phyloP scores from a whole-genome alignment of 2,797 vertebrate species.

The Clarias fuscus region DNA sequence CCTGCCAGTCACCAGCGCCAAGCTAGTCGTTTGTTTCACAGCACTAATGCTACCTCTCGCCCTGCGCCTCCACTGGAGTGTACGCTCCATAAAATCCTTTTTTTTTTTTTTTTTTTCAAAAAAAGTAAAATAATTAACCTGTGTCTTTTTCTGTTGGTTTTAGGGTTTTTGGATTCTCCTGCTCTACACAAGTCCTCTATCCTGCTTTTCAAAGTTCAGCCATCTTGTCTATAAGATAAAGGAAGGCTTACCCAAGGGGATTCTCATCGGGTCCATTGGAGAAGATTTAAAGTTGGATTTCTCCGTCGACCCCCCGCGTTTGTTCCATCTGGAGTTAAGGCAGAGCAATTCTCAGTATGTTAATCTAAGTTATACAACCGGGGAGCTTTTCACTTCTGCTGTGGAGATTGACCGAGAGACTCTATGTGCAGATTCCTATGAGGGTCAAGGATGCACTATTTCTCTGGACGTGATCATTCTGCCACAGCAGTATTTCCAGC shows the following conservation, averaged over 20 bases:
- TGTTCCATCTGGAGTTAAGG: conserved; percentile 87
- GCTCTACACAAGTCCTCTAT: conserved; percentile 84
- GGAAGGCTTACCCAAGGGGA: conserved; percentile 89
- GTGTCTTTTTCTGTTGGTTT: conserved; percentile 45
- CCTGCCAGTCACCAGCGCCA: neutral
- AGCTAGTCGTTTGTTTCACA: neutral
- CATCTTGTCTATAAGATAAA: conserved; percentile 95
- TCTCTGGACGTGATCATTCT: conserved; percentile 91
- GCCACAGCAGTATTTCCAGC: conserved; percentile 94
- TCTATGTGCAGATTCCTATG: conserved; percentile 79
- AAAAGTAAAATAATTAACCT: conserved; percentile 32
- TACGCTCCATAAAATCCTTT: neutral
- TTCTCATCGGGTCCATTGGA: conserved; percentile 89
- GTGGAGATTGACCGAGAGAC: conserved; percentile 90
- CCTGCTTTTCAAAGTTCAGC: conserved; percentile 90
- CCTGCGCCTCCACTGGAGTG: neutral
- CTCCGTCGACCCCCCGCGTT: conserved; percentile 75
- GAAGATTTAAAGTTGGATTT: conserved; percentile 84
- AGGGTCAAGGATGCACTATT: conserved; percentile 78
- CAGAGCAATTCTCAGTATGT: conserved; percentile 86
- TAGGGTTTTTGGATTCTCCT: conserved; percentile 80
- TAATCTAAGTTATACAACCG: conserved; percentile 85
- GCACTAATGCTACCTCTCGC: neutral
- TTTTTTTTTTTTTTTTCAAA: too few species aligned
- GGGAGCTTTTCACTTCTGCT: conserved; percentile 87